Conservation (phyloP, 2,888 invertebrate genomes). For the Selenia dentaria region DNA sequence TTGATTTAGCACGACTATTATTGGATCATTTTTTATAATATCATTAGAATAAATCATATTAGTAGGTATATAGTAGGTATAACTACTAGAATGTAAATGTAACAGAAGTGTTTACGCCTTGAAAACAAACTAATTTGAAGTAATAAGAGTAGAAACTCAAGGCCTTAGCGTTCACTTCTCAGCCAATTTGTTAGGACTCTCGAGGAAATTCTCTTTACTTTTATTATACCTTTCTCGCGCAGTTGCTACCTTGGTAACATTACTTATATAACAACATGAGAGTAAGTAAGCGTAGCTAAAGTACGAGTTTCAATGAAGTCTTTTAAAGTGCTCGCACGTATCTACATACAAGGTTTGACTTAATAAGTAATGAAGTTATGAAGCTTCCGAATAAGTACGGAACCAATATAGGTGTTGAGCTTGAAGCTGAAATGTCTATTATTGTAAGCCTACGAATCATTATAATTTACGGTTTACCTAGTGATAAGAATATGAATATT, state of each 20-base stretch:
- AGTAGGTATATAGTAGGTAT: no score
- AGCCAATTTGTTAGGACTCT: conserved; percentile 14
- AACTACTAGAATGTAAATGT: no score
- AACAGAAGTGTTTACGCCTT: background rate
- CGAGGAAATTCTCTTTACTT: conserved; percentile 7
- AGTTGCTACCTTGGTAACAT: conserved; percentile 7
- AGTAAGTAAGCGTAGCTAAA: no score
- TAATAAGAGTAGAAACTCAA: conserved; percentile 9
- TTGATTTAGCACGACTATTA: no score
- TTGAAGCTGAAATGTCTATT: no score
- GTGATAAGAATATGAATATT: no score
- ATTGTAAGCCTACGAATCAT: no score
- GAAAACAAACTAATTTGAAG: conserved; percentile 4
- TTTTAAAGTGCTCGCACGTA: conserved; percentile 16
- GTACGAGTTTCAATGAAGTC: conserved; percentile 7
- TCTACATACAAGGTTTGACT: conserved; percentile 4
- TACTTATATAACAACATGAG: conserved; percentile 8
- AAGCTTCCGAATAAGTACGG: background rate
- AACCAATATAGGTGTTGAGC: background rate
- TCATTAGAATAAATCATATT: no score
- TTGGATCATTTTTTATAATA: no score
- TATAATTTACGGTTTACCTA: no score
- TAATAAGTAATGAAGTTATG: conserved; percentile 3
- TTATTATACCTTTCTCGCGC: conserved; percentile 6
- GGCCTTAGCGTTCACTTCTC: background rate